Base-by-base conservation (phyloP, 92 coral and sea anemone species). In the Paramuricea clavata region DNA sequence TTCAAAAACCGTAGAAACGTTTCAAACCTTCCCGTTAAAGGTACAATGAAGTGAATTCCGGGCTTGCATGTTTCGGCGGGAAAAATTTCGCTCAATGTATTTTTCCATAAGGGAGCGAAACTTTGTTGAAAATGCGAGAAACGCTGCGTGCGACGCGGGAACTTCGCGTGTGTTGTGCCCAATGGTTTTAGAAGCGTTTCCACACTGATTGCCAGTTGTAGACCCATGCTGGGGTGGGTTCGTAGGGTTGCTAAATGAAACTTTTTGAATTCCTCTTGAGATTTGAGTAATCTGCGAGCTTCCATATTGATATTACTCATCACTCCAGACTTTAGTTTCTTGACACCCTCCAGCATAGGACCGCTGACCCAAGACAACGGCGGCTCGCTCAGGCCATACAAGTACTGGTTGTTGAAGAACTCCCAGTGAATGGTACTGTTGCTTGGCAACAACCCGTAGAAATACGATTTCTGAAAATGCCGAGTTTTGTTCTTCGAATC, bases 361-460 rank as follows among this genome's bases (percentile, higher is more conserved):
- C 95, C 95, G n/a, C 98, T 90, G 97, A 97, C 90, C 52, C 99
- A 98, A 16, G 98, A 89, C 56, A 93, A 95, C 11, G 99, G 98
- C 26, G 84, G 67, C 39, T 79, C 73, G 43, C 57, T 59, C 9
- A 79, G 54, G 34, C 84, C 73, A 41, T 59, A 61, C 41, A 79
- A 25, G 73, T 56, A 33, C 54, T 79, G 71, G 19, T 4, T 30
- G 28, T 79, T 17, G 34, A 30, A 79, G 36, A 33, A 15, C 73
- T 59, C 84, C 84, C 84, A 79, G 33, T 19, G 84, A 57, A 41
- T 27, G 13, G 73, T 54, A 27, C 84, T 19, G 73, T 79, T 79
- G 28, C 72, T 39, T 47, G 73, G 72, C 35, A 79, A 61, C 10
- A 44, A 30, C 22, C 83, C 83, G 70, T 54, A 11, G 50, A 78